Percentiles rank a stretch among this genome's conserved stretches.
phyloP scores from a whole-genome alignment of 2,888 invertebrate genomes.

The Trimorus sp. region DNA sequence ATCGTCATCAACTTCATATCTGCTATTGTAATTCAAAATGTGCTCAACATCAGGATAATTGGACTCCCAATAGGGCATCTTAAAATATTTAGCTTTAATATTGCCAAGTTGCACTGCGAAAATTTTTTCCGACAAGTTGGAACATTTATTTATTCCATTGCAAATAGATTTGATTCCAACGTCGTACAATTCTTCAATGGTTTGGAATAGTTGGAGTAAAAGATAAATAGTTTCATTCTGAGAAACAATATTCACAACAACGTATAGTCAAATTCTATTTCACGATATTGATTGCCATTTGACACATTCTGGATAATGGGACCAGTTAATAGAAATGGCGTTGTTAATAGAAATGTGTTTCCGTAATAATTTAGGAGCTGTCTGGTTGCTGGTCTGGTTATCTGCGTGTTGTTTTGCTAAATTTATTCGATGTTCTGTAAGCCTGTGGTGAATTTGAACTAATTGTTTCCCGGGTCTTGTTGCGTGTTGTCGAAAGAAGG shows the following conservation, averaged over 20 bases:
- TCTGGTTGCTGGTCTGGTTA: background rate
- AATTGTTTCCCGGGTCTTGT: conserved; percentile 9
- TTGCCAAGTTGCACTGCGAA: background rate
- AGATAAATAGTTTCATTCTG: background rate
- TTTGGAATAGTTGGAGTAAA: background rate
- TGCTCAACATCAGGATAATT: background rate
- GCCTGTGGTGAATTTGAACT: conserved; percentile 15
- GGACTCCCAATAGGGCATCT: conserved; percentile 21
- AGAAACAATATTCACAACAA: conserved; percentile 11
- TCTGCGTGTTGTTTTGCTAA: background rate
- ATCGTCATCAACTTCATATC: too few species aligned
- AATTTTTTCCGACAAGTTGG: background rate
- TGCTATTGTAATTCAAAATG: background rate
- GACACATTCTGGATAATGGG: background rate
- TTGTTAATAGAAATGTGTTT: too few species aligned
- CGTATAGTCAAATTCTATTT: background rate
- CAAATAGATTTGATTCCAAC: conserved; percentile 1
- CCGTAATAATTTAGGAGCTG: background rate
- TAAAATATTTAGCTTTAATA: conserved; percentile 2
- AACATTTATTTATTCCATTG: conserved; percentile 12
- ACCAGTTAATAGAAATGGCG: too few species aligned
- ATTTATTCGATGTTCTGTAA: background rate
- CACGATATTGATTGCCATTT: conserved; percentile 4
- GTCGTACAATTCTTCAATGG: conserved; percentile 1
- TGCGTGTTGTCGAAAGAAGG: conserved; percentile 1